phyloP scores from a whole-genome alignment of 2,113 vertebrate genomes.

The Xiphophorus maculatus region DNA sequence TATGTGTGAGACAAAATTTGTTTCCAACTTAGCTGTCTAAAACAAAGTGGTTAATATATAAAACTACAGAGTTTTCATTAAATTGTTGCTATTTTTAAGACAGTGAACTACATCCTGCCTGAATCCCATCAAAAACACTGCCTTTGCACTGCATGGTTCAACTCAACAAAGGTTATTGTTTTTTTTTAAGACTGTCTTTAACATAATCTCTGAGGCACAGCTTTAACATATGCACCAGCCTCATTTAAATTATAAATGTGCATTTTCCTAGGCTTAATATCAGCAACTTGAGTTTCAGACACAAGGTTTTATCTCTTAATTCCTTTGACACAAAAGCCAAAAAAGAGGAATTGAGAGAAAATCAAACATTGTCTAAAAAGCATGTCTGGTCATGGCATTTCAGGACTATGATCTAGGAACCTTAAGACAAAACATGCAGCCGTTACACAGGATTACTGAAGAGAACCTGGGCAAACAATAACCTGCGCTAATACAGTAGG shows the following conservation, averaged over 20 bases:
- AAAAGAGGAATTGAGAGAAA: constrained; percentile 44
- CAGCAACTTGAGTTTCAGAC: constrained; percentile 58
- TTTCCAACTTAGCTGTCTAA: constrained; percentile 34
- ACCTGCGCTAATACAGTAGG: constrained; percentile 60
- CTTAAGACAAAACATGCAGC: constrained; percentile 73
- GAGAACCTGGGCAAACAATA: constrained; percentile 76
- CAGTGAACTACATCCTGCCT: constrained; percentile 62
- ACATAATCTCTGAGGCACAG: constrained; percentile 52
- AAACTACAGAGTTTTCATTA: constrained; percentile 53
- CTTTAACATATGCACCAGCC: constrained; percentile 35
- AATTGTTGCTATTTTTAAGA: constrained; percentile 59
- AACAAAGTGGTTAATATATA: constrained; percentile 40
- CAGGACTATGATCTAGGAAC: constrained; percentile 60
- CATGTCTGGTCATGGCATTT: constrained; percentile 75
- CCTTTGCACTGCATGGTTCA: constrained; percentile 26
- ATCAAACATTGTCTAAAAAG: constrained; percentile 55
- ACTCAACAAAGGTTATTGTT: constrained; percentile 24
- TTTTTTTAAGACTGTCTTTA: constrained; percentile 21
- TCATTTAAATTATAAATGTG: constrained; percentile 48
- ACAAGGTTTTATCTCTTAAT: constrained; percentile 65
- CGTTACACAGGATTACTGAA: constrained; percentile 82
- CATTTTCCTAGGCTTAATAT: constrained; percentile 67
- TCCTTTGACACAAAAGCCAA: constrained; percentile 66
- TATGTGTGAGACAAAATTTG: constrained; percentile 20
- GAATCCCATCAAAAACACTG: constrained; percentile 51